These are phyloP conservation scores for Drosophila tropicalis DNA, from an alignment of 1,140 invertebrate genomes.

Conservation along the genomic window DNA sequence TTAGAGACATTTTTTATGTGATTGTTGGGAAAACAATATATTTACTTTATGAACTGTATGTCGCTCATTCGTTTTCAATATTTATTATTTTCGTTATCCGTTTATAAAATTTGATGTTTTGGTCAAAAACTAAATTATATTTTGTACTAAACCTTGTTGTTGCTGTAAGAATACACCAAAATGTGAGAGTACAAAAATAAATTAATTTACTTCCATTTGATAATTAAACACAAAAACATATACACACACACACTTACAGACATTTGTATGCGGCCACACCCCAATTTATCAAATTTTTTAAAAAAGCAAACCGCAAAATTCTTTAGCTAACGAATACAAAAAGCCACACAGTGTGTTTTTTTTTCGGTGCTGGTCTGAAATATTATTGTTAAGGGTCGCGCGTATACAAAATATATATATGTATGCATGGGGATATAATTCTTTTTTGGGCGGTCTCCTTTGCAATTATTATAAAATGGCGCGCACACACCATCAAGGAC, in stretches of 20 bases:
- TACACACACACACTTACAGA: conserved; percentile 39
- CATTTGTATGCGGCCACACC: conserved; percentile 23
- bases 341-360: conserved; percentile 28
- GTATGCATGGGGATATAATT: not conserved
- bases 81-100: not conserved
- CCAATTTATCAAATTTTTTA: conserved; percentile 48
- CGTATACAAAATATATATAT: conserved; percentile 21
- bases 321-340: conserved; percentile 24
- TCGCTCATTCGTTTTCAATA: not conserved
- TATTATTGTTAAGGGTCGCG: conserved; percentile 63
- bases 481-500: conserved; percentile 47
- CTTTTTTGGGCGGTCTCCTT: conserved; percentile 58
- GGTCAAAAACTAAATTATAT: not conserved
- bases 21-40: not conserved
- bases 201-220: conserved; percentile 3
- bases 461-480: conserved; percentile 80
- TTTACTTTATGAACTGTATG: not conserved
- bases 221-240: conserved; percentile 5
- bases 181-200: no score
- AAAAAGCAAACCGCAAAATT: not conserved
- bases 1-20: not conserved
- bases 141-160: not conserved
- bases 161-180: not conserved
- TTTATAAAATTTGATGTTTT: not conserved
- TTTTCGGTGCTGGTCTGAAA: conserved; percentile 42